These are phyloP conservation scores for Todus mexicanus DNA, from an alignment of 2,797 vertebrate species.

Conservation along the genomic window DNA sequence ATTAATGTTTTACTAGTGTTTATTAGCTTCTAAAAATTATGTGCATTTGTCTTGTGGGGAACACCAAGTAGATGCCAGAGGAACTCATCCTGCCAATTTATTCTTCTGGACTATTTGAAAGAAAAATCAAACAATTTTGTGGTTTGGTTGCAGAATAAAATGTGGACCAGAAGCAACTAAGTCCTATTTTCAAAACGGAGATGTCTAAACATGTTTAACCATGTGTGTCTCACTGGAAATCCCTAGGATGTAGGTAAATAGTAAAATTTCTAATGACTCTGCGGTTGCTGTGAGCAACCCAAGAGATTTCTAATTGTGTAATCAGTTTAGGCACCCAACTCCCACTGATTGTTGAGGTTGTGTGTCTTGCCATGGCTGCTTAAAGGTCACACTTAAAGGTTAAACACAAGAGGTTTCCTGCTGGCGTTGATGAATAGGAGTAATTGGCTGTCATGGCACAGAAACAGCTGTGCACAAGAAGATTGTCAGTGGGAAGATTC, in stretches of 20 bases:
- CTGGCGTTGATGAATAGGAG: background rate
- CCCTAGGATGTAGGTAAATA: background rate
- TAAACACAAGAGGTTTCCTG: background rate
- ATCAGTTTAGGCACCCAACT: background rate
- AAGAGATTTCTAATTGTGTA: background rate
- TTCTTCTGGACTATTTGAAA: background rate
- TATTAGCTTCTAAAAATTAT: background rate
- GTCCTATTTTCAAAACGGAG: background rate
- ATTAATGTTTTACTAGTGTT: too few species aligned
- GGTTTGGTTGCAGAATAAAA: background rate
- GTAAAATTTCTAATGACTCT: background rate
- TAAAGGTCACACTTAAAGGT: slow-evolving; percentile 12
- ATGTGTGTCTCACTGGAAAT: background rate
- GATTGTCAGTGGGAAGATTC: background rate
- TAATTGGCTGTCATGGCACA: background rate
- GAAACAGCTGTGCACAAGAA: background rate
- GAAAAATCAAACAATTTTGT: background rate
- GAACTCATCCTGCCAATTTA: background rate
- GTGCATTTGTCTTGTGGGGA: background rate
- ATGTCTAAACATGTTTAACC: background rate
- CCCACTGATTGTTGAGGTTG: background rate
- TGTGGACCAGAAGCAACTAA: background rate
- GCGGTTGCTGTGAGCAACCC: background rate
- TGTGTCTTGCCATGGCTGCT: background rate
- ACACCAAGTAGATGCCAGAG: background rate